These are phyloP conservation scores for Calypte anna DNA, from an alignment of 2,113 vertebrate species.

Conservation along the genomic window DNA sequence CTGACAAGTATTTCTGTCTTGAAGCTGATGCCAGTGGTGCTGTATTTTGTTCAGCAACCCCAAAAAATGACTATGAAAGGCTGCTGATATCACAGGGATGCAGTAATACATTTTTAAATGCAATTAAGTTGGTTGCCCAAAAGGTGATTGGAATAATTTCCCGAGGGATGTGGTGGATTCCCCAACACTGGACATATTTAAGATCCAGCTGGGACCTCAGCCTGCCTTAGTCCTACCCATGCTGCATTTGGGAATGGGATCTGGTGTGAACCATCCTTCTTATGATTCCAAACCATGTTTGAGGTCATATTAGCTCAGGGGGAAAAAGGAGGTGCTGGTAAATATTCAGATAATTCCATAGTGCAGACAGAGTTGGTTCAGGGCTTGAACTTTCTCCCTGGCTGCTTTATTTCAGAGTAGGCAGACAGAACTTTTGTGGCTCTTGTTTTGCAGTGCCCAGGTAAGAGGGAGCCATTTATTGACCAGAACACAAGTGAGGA, in stretches of 20 bases:
- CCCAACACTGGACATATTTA: no score
- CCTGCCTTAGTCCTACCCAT: neutral
- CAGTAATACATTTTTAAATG: neutral
- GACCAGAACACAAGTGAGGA: neutral
- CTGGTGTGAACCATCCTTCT: neutral
- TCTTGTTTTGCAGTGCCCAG: neutral
- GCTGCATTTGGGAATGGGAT: neutral
- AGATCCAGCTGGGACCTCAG: neutral
- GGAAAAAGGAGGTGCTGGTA: neutral
- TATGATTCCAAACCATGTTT: neutral
- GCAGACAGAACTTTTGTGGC: neutral
- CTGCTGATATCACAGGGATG: no score
- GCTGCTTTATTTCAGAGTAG: neutral
- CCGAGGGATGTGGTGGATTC: no score
- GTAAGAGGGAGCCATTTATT: neutral
- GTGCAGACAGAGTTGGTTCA: neutral
- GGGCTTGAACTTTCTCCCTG: neutral
- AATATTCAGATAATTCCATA: neutral
- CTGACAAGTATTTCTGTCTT: neutral
- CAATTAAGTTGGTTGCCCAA: neutral
- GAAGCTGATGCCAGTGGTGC: neutral
- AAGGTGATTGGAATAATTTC: no score
- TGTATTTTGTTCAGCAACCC: neutral
- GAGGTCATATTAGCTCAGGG: neutral
- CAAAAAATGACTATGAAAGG: neutral